Evolutionary conservation across 2,888 invertebrate genomes (phyloP).

Genomic region (Cylindroiulus punctatus): DNA sequence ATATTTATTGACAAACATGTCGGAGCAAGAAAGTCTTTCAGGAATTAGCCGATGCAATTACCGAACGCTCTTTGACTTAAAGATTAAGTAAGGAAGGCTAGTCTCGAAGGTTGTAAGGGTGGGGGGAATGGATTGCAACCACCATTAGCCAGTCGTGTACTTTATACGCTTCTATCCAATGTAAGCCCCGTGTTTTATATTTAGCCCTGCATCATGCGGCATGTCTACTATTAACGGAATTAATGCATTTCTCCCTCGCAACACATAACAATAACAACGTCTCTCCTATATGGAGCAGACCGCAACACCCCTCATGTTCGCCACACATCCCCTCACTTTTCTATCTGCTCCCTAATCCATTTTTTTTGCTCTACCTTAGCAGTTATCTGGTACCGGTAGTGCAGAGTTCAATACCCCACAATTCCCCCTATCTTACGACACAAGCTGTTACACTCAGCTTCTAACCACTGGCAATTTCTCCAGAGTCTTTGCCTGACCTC

Average conservation of each 20-base stretch:
- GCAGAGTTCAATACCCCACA: not conserved
- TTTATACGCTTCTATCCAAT: slow-evolving; percentile 14
- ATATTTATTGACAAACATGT: slow-evolving; percentile 33
- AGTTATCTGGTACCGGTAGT: not conserved
- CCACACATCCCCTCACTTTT: not conserved
- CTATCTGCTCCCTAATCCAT: not conserved
- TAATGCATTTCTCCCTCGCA: slow-evolving; percentile 17
- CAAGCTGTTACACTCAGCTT: slow-evolving; percentile 22
- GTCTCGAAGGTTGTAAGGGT: not conserved
- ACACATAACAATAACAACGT: slow-evolving; percentile 14
- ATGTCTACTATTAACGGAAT: slow-evolving; percentile 1
- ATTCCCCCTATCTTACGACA: not conserved
- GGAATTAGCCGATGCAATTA: slow-evolving; percentile 43
- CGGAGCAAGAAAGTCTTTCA: slow-evolving; percentile 44
- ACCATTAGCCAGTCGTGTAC: not conserved
- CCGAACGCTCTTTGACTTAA: slow-evolving; percentile 39
- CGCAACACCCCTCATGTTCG: not conserved
- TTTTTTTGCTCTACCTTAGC: not conserved
- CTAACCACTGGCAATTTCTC: slow-evolving; percentile 13
- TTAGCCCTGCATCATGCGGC: slow-evolving; percentile 35
- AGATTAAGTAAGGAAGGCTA: not conserved
- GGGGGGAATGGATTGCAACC: not conserved
- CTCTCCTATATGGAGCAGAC: not conserved
- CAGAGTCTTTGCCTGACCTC: not conserved
- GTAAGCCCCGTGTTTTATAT: slow-evolving; percentile 40